phyloP scores from a whole-genome alignment of 1,140 invertebrate genomes.

The Rhagoletis pomonella region DNA sequence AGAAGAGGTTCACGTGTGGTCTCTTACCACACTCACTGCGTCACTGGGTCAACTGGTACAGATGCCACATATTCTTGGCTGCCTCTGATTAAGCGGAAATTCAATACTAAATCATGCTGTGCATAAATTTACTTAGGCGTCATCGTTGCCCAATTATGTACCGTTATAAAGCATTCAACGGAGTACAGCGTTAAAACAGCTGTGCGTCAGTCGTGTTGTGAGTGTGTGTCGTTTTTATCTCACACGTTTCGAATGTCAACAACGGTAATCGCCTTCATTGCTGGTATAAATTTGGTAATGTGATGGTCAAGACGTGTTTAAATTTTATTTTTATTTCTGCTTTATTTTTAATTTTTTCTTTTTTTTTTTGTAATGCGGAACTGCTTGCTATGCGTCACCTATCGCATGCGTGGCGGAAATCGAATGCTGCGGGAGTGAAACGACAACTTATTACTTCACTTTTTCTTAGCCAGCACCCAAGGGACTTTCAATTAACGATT shows the following conservation, averaged over 20 bases:
- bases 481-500: neutral
- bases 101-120: constrained; percentile 36
- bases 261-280: constrained; percentile 13
- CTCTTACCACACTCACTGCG: neutral
- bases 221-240: neutral
- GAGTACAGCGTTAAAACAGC: neutral
- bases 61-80: constrained; percentile 9
- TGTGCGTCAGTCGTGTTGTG: neutral
- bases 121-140: neutral
- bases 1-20: neutral
- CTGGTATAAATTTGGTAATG: constrained; percentile 31
- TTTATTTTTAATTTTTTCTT: neutral
- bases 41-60: neutral
- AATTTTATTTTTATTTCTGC: neutral
- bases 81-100: neutral
- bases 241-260: neutral
- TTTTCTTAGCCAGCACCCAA: neutral
- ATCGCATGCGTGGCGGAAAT: neutral
- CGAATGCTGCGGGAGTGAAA: neutral
- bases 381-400: neutral
- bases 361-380: neutral
- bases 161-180: constrained; percentile 6
- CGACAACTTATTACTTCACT: neutral
- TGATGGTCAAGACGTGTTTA: constrained; percentile 40
- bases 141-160: neutral